Conservation (phyloP, 1,140 invertebrate species). For the Tribolium madens region DNA sequence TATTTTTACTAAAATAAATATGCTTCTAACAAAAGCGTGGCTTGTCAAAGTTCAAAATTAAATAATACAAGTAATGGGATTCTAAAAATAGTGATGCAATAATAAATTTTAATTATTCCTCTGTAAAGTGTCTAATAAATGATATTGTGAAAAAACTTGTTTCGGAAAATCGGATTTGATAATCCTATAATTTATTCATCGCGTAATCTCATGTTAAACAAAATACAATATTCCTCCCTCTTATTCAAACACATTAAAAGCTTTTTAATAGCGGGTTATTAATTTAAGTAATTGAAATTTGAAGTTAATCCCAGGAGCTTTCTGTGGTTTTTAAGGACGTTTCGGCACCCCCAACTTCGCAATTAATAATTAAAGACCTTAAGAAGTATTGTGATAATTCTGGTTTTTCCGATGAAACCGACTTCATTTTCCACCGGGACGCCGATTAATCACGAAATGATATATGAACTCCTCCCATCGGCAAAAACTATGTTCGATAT, state of each 20-base stretch:
- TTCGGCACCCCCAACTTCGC: neutral
- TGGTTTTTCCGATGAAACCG: neutral
- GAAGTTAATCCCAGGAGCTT: conserved; percentile 23
- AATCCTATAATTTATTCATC: conserved; percentile 21
- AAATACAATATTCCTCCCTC: neutral
- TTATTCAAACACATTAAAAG: conserved; percentile 28
- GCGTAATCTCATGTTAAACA: conserved; percentile 2
- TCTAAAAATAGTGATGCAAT: no score
- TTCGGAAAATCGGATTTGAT: neutral
- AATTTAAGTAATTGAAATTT: conserved; percentile 40
- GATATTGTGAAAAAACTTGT: conserved; percentile 7
- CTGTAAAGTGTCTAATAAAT: no score
- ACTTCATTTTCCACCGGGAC: neutral
- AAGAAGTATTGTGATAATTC: conserved; percentile 14
- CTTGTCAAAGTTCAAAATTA: no score
- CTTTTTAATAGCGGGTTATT: conserved; percentile 32
- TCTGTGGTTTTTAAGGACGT: conserved; percentile 7
- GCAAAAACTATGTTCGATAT: neutral
- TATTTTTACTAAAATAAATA: no score
- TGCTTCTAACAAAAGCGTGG: no score
- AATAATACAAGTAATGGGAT: no score
- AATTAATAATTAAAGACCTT: conserved; percentile 23
- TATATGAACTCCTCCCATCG: neutral
- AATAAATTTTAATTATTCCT: no score
- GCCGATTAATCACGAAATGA: conserved; percentile 4